Percentiles rank a stretch among this genome's conserved stretches.
Conservation (phyloP, 2,113 vertebrate genomes). For the Aix galericulata region DNA sequence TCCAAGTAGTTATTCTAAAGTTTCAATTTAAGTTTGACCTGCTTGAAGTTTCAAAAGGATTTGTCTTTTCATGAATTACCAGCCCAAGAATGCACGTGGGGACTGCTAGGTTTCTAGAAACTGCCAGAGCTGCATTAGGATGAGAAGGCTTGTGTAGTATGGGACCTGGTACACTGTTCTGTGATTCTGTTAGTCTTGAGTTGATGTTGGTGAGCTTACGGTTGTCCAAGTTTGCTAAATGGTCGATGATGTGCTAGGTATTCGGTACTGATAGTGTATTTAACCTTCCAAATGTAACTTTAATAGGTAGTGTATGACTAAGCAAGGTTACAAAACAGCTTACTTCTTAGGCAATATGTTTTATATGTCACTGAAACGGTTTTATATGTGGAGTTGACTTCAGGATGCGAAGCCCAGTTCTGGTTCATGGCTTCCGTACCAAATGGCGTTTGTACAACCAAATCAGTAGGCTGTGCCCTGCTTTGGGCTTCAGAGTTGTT, state of each 20-base stretch:
- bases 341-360: neutral
- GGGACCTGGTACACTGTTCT: neutral
- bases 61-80: neutral
- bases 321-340: neutral
- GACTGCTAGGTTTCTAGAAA: neutral
- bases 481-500: neutral
- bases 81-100: neutral
- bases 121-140: neutral
- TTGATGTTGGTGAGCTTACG: neutral
- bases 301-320: rapidly evolving
- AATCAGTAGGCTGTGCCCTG: neutral
- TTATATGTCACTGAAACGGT: neutral
- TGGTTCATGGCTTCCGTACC: neutral
- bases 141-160: rapidly evolving
- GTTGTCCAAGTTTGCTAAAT: neutral
- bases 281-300: neutral
- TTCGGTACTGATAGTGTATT: neutral
- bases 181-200: neutral
- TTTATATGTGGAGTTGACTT: neutral
- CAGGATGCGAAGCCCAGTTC: neutral
- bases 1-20: neutral
- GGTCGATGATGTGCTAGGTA: neutral
- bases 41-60: neutral
- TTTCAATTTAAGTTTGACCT: neutral
- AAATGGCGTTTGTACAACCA: rapidly evolving